phyloP scores from a whole-genome alignment of 2,888 invertebrate species.

The Pterostichus madidus region DNA sequence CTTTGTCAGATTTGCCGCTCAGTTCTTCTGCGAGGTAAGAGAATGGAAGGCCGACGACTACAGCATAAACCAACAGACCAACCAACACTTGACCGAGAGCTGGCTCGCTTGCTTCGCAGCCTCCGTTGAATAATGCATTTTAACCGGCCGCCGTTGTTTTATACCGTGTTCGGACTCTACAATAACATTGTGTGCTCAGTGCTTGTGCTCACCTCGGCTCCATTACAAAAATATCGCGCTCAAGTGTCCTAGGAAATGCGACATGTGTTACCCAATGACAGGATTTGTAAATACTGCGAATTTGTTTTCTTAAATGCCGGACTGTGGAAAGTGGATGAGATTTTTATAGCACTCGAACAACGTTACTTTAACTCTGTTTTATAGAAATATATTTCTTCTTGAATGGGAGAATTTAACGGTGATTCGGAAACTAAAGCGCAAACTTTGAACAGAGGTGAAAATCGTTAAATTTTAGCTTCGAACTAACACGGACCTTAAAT shows the following conservation, averaged over 20 bases:
- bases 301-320: constrained; percentile 36
- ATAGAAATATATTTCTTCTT: constrained; percentile 25
- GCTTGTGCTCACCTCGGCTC: not conserved
- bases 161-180: constrained; percentile 34
- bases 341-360: constrained; percentile 31
- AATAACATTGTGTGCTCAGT: constrained; percentile 44
- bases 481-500: too few species aligned
- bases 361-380: not conserved
- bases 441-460: too few species aligned
- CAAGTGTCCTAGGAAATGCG: constrained; percentile 23
- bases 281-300: constrained; percentile 32
- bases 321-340: constrained; percentile 40
- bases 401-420: not conserved
- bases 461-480: too few species aligned
- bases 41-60: not conserved
- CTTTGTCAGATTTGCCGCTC: constrained; percentile 51
- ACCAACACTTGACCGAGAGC: constrained; percentile 13
- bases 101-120: constrained; percentile 3
- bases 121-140: constrained; percentile 44
- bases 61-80: constrained; percentile 21
- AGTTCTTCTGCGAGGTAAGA: not conserved
- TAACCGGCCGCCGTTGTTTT: constrained; percentile 36
- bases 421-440: too few species aligned
- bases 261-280: constrained; percentile 40
- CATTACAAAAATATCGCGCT: constrained; percentile 33